A percentile compares a stretch with the other conserved stretches of the same genome.
Conservation (phyloP, 2,888 invertebrate genomes). For the Harpalus rubripes region DNA sequence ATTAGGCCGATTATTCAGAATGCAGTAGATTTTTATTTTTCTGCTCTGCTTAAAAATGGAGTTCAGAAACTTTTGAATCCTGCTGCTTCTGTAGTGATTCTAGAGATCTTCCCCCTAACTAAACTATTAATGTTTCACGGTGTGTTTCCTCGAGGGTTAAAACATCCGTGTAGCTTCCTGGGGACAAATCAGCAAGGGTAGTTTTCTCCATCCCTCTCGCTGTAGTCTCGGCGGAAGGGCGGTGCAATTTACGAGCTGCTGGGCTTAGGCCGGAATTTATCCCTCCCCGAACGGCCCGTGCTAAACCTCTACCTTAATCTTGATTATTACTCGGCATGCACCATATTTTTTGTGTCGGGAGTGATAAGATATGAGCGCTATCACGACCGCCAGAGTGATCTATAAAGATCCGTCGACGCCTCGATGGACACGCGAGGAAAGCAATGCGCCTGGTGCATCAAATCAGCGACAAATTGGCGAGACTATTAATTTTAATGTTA, state of each 20-base stretch:
- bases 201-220: neutral
- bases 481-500: no score
- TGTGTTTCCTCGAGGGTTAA: neutral
- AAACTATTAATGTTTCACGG: neutral
- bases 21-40: no score
- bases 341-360: conserved; percentile 72
- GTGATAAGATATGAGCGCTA: conserved; percentile 70
- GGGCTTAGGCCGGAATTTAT: conserved; percentile 75
- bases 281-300: conserved; percentile 72
- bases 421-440: conserved; percentile 15
- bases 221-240: conserved; percentile 67
- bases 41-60: no score
- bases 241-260: conserved; percentile 75
- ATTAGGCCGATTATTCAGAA: no score
- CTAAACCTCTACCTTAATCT: conserved; percentile 74
- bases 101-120: no score
- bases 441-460: neutral
- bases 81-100: no score
- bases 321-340: conserved; percentile 74
- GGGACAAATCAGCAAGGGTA: conserved; percentile 31
- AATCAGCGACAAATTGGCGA: neutral
- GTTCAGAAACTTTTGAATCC: no score
- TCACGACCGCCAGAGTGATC: conserved; percentile 68
- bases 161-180: neutral
- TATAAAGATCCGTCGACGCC: conserved; percentile 65